Percentiles rank a stretch among this genome's conserved stretches.
Evolutionary conservation across 1,140 invertebrate species (phyloP).

Genomic region (Anthonomus grandis): DNA sequence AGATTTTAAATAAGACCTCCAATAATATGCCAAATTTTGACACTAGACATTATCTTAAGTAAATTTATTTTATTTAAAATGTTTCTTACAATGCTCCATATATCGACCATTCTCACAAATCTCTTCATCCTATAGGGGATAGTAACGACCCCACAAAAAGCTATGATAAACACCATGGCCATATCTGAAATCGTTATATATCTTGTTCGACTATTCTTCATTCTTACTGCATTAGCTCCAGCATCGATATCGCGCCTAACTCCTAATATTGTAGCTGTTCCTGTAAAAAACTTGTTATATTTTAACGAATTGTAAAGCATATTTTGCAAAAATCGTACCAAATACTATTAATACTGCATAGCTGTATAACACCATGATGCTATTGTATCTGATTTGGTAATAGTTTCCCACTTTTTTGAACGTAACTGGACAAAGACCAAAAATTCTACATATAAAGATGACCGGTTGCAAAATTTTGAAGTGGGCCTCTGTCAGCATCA

Average conservation of each 20-base stretch:
- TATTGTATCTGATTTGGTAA: conserved; percentile 9
- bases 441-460: conserved; percentile 6
- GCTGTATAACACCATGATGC: conserved; percentile 16
- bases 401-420: conserved; percentile 16
- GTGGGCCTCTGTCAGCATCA: conserved; percentile 3
- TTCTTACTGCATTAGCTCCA: conserved; percentile 5
- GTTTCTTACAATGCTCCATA: conserved; percentile 21
- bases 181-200: conserved; percentile 25
- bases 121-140: conserved; percentile 26
- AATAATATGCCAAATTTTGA: too few species aligned
- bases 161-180: conserved; percentile 26
- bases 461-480: conserved; percentile 16
- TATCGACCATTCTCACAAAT: conserved; percentile 17
- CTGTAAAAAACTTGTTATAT: too few species aligned
- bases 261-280: conserved; percentile 7
- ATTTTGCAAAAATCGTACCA: too few species aligned
- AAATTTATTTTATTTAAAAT: too few species aligned
- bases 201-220: conserved; percentile 6
- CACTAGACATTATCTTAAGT: too few species aligned
- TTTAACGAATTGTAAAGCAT: too few species aligned
- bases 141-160: conserved; percentile 12
- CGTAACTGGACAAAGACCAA: conserved; percentile 15
- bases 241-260: conserved; percentile 1
- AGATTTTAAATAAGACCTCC: too few species aligned
- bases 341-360: conserved; percentile 13